Base-by-base conservation (phyloP, 2,113 vertebrate genomes). In the Orthochromis malagaraziensis region DNA sequence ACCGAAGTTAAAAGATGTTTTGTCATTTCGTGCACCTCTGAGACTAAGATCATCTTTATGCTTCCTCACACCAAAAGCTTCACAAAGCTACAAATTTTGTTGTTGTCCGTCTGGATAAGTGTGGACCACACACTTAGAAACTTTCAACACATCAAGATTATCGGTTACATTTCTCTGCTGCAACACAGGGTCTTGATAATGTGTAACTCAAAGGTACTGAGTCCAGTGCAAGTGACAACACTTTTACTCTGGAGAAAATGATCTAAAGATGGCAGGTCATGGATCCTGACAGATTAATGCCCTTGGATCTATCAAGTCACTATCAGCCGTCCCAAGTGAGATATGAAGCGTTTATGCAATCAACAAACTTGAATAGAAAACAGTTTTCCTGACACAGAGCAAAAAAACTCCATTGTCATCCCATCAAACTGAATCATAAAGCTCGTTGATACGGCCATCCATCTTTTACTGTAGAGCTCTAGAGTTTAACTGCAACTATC, bases 241-340 rank as follows among this genome's bases (percentile, higher is more conserved):
- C 83, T 88, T 90, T 95, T 86, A 91, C 91, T 83, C 84, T 81
- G 82, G 3, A 91, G 82, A 91, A 77, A 93, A 88, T 91, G 85
- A 94, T 91, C 77, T 84, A 29, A 60, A 58, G 88, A 91, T 88
- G 87, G 79, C 93, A 75, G 83, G 70, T 79, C 82, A 51, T 95
- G 90, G 95, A 96, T 95, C 87, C 85, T 24, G 53, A 87, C 87
- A 21, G 86, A 94, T 93, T 91, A 93, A 93, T 42, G 89, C 86
- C 85, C 55, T 84, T 6, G 40, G 57, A 89, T 84, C 86, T 79
- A 86, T 92, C 86, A 89, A 80, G 88, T 93, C 85, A 13, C 40
- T n/a, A 60, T 87, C 86, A 86, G 88, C 88, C 84, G 26, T 91
- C 85, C 82, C 17, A 63, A 77, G 87, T 87, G 92, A 89, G 81